Evolutionary conservation across 2,888 invertebrate genomes (phyloP).

Genomic region (Mesoligia furuncula): DNA sequence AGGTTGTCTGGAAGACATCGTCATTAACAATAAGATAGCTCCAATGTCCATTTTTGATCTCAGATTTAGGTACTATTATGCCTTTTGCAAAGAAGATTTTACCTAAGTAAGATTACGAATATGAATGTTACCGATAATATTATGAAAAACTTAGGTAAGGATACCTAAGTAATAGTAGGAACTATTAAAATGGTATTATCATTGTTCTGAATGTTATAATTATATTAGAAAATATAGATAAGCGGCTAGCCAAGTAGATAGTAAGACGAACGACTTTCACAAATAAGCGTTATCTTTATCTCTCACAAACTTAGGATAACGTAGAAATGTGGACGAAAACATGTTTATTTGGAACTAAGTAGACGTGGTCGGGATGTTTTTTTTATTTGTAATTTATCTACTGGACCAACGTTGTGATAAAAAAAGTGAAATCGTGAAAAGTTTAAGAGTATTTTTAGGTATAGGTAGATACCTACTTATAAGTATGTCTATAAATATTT

Average conservation of each 20-base stretch:
- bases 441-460: background rate
- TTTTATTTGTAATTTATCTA: slow-evolving; percentile 40
- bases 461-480: background rate
- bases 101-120: background rate
- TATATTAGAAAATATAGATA: slow-evolving; percentile 27
- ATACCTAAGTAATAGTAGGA: too few species aligned
- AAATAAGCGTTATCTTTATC: slow-evolving; percentile 66
- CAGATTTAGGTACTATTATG: slow-evolving; percentile 14
- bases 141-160: background rate
- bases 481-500: background rate
- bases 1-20: slow-evolving; percentile 34
- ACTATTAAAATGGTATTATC: background rate
- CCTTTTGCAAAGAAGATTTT: background rate
- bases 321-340: slow-evolving; percentile 60
- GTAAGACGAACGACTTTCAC: slow-evolving; percentile 59
- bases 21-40: background rate
- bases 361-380: slow-evolving; percentile 36
- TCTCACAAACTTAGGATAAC: slow-evolving; percentile 61
- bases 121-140: background rate
- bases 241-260: slow-evolving; percentile 39
- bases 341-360: slow-evolving; percentile 64
- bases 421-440: slow-evolving; percentile 8
- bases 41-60: slow-evolving; percentile 21
- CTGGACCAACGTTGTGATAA: background rate
- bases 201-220: slow-evolving; percentile 34